A percentile compares a stretch with the other conserved stretches of the same genome.
phyloP scores from a whole-genome alignment of 2,888 invertebrate genomes.

The Ectemnius cavifrons region DNA sequence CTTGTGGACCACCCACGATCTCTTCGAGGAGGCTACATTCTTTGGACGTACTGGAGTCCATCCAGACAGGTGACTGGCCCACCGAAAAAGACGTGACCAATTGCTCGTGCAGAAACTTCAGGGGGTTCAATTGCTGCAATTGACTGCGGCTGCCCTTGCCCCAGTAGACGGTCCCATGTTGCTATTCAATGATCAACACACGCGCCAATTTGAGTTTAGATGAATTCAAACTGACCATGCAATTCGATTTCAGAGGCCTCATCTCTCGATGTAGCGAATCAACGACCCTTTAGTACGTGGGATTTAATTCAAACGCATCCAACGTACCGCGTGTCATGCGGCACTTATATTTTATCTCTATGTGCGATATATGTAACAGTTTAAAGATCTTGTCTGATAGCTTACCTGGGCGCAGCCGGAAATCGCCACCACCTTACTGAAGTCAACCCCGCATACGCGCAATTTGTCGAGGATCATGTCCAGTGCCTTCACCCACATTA shows the following conservation, averaged over 20 bases:
- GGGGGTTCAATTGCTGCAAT: conserved; percentile 84
- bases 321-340: too few species aligned
- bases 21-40: conserved; percentile 90
- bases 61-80: conserved; percentile 94
- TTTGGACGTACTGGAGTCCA: conserved; percentile 91
- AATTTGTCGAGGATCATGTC: conserved; percentile 94
- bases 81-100: conserved; percentile 89
- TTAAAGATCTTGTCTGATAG: background rate
- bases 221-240: background rate
- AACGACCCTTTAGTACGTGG: too few species aligned
- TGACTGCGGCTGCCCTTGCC: conserved; percentile 84
- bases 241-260: background rate
- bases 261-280: too few species aligned
- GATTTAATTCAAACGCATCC: too few species aligned
- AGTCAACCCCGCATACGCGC: conserved; percentile 89
- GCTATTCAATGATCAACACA: conserved; percentile 80
- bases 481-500: conserved; percentile 97
- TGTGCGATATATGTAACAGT: background rate
- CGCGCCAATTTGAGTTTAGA: conserved; percentile 4
- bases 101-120: conserved; percentile 90
- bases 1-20: conserved; percentile 88
- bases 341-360: background rate
- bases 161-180: conserved; percentile 99
- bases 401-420: conserved; percentile 95
- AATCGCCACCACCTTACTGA: conserved; percentile 89